Evolutionary conservation across 2,113 vertebrate species (phyloP).

Genomic region (Orientallactaga bullata): DNA sequence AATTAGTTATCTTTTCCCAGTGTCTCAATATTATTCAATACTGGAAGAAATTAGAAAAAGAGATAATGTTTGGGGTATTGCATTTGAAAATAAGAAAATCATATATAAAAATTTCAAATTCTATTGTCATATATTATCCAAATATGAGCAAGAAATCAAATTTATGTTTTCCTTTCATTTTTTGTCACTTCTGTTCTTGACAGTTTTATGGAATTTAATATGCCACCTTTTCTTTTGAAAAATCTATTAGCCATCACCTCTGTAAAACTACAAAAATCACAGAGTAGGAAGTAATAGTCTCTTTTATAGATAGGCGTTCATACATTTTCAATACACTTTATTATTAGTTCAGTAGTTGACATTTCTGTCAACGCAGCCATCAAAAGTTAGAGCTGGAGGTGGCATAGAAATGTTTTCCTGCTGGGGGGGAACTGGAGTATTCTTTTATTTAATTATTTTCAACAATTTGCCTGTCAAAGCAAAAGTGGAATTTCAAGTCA

Average conservation of each 20-base stretch:
- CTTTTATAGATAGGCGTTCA: slow-evolving; percentile 71
- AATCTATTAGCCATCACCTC: slow-evolving; percentile 58
- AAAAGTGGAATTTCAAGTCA: slow-evolving; percentile 80
- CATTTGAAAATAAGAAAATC: slow-evolving; percentile 47
- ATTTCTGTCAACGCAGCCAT: slow-evolving; percentile 80
- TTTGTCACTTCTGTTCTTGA: slow-evolving; percentile 59
- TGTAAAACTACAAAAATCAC: slow-evolving; percentile 68
- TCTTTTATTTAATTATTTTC: slow-evolving; percentile 82
- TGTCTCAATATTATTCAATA: slow-evolving; percentile 40
- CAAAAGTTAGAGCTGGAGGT: slow-evolving; percentile 78
- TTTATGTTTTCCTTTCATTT: slow-evolving; percentile 52
- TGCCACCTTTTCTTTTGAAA: slow-evolving; percentile 75
- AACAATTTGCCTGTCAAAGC: slow-evolving; percentile 82
- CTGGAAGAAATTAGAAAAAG: slow-evolving; percentile 28
- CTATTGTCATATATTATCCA: background rate
- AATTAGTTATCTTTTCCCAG: background rate
- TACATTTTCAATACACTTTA: slow-evolving; percentile 74
- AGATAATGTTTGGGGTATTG: slow-evolving; percentile 35
- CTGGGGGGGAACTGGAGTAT: slow-evolving; percentile 72
- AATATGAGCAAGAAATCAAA: slow-evolving; percentile 36
- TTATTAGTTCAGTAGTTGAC: slow-evolving; percentile 79
- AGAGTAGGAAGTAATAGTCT: slow-evolving; percentile 75
- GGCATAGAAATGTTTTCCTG: slow-evolving; percentile 78
- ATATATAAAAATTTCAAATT: slow-evolving; percentile 49
- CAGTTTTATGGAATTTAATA: slow-evolving; percentile 59